Base-by-base conservation (phyloP, 30 jellyfish, hydroid and myxozoan species). In the Aurelia sp. region DNA sequence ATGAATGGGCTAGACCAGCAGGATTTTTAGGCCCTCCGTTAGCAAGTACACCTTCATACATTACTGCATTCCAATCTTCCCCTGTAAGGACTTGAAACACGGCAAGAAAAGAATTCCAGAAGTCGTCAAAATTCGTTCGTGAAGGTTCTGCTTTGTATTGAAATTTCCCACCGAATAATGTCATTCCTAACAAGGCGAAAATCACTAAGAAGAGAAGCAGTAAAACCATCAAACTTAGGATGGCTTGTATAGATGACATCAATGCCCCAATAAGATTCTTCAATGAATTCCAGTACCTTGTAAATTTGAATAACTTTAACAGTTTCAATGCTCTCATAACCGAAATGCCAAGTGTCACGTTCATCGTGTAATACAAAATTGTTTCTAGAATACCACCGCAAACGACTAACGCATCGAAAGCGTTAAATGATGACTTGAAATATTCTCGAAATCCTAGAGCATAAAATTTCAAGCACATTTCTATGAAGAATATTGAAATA, bases 181-280 rank as follows among this genome's bases (percentile, higher is more conserved):
- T 97, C 99, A 94, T 94, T 51, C 99, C 99, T 20, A 94, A 93
- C 72, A 94, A 78, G 11, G 99, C 99, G 50, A 89, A 94, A 22
- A 94, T 94, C 58, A 94, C 82, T 27, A 94, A 91, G 68, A 94
- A 94, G 40, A 94, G 81, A 20, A 89, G 66, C 33, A 94, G 90
- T 17, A 94, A 91, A 47, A 94, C 90, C 97, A 94, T 67, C 87
- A 94, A 75, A 66, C 99, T 94, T 58, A 94, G 78, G 73, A 94
- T 94, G 1, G 99, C 91, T 67, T 90, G 74, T 73, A 94, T 65
- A 62, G 97, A 84, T 72, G 89, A 63, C 93, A 94, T 71, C 85
- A 94, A 81, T 5, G 99, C 95, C 0, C 98, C 91, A 41, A 94
- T 94, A 24, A 94, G 90, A 80, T 94, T 94, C 83, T 94, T 94